Conservation (phyloP, 2,797 vertebrate genomes). For the Aulostomus chinensis region DNA sequence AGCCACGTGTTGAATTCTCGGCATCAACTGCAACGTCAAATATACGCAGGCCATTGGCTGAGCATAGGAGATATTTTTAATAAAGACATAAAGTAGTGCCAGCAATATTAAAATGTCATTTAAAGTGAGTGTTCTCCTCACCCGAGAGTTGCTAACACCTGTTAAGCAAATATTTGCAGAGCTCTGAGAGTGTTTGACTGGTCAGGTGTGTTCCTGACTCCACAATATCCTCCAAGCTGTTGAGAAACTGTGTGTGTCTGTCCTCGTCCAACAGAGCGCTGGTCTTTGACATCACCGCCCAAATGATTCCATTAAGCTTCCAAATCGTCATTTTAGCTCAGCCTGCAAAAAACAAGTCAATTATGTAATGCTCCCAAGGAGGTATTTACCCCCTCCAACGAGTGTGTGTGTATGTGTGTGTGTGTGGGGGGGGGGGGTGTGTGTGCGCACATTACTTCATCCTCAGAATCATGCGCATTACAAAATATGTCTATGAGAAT, state of each 20-base stretch:
- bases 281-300: no score
- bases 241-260: no score
- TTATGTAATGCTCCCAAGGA: conserved; percentile 42
- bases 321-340: no score
- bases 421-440: not conserved
- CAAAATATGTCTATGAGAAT: conserved; percentile 29
- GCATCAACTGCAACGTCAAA: not conserved
- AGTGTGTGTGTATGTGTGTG: no score
- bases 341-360: conserved; percentile 48
- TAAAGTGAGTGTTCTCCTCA: not conserved
- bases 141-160: conserved; percentile 33
- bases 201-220: not conserved
- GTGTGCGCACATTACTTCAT: conserved; percentile 13
- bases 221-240: no score
- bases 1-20: conserved; percentile 19
- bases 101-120: not conserved
- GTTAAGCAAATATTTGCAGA: conserved; percentile 47
- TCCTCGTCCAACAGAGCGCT: no score
- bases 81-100: not conserved
- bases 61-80: no score
- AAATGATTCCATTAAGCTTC: no score
- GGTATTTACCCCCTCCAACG: no score
- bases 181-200: not conserved
- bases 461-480: conserved; percentile 4
- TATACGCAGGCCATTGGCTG: no score